Base-by-base conservation (phyloP, 1,140 invertebrate species). In the Metaphire vulgaris region DNA sequence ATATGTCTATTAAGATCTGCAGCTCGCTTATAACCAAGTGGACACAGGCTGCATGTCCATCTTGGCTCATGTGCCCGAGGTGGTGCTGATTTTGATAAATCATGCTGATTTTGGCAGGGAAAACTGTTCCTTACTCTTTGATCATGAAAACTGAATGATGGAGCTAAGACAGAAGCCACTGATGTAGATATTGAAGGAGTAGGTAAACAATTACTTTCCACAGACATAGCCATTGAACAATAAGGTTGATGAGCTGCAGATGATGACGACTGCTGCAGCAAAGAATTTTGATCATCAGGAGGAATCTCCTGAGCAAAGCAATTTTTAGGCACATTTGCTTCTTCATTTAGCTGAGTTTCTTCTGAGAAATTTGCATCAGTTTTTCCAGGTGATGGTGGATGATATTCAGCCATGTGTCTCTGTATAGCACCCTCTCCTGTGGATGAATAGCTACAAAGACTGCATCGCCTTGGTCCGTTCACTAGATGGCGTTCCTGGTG, bases 381-480 rank as follows among this genome's bases (percentile, higher is more conserved):
- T 67, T 80, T 79, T 12, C 79, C 78, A 12, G 75, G 74, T 74
- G 67, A 79, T 67, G 79, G 76, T 33, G 78, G 67, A 76, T 87
- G 87, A 76, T 88, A 86, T 70, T 86, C 85, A 67, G 93, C 92
- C 82, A 96, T 91, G 84, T 97, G 95, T 30, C 95, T 92, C 0
- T 93, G 96, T 75, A 97, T 87, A 83, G 93, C 95, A 82, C 95
- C 94, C 82, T 95, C 93, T 80, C 94, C 95, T 81, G 95, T 92
- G 16, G 93, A 92, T 0, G 93, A 92, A 85, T 96, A 97, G 83
- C 92, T 94, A 85, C 95, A 97, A 77, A 92, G 90, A 26, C 90
- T 89, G 85, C 95, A 97, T 81, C 91, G 67, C 67, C 31, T 26
- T 73, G 90, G 90, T 21, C 93, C 93, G 30, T 88, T 90, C 0